Evolutionary conservation across 2,797 vertebrate species (phyloP).

Genomic region (Hirundo rustica): DNA sequence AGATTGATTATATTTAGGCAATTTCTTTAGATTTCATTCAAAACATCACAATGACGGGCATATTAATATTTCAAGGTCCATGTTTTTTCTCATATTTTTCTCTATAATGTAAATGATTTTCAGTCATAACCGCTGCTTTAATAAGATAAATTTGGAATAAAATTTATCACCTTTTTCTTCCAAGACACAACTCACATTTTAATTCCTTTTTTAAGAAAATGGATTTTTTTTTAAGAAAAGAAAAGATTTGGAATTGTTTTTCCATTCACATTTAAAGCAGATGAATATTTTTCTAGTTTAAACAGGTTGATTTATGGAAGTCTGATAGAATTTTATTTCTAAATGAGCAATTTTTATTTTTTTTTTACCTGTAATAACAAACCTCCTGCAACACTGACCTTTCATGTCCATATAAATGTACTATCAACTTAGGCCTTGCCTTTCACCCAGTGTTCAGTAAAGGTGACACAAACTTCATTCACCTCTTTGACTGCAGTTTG

Average conservation of each 20-base stretch:
- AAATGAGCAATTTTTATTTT: background rate
- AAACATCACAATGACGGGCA: background rate
- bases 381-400: background rate
- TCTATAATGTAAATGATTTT: background rate
- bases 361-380: background rate
- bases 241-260: background rate
- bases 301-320: background rate
- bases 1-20: background rate
- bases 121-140: background rate
- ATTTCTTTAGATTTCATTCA: background rate
- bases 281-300: constrained; percentile 25
- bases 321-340: constrained; percentile 27
- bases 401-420: background rate
- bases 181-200: background rate
- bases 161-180: background rate
- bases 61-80: background rate
- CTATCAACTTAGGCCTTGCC: background rate
- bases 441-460: background rate
- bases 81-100: background rate
- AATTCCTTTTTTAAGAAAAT: background rate
- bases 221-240: background rate
- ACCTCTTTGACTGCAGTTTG: background rate
- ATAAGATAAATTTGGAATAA: background rate
- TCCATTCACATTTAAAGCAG: background rate
- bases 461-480: background rate